phyloP scores from a whole-genome alignment of 2,888 invertebrate species.

The Myathropa florea region DNA sequence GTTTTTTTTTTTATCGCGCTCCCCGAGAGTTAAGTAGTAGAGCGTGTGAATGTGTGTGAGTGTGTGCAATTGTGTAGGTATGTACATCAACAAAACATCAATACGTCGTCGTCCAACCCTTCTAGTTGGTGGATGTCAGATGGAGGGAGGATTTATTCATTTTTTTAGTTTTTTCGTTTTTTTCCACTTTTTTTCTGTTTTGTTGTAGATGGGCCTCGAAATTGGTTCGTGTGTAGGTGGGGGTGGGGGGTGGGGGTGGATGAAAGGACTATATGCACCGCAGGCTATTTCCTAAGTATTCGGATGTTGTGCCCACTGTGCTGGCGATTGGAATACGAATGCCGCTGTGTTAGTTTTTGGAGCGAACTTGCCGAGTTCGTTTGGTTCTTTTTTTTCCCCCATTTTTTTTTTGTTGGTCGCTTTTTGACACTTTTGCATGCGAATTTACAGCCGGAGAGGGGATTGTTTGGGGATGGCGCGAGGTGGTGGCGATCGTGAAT shows the following conservation, averaged over 20 bases:
- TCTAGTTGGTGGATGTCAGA: conserved; percentile 45
- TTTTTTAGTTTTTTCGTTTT: not conserved
- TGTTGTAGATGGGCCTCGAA: conserved; percentile 30
- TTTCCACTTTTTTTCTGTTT: not conserved
- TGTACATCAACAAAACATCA: conserved; percentile 70
- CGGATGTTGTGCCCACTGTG: conserved; percentile 65
- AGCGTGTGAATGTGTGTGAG: not conserved
- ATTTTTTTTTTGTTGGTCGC: conserved; percentile 33
- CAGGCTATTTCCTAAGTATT: conserved; percentile 69
- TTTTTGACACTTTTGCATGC: conserved; percentile 70
- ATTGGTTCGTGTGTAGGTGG: conserved; percentile 1
- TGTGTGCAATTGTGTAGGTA: conserved; percentile 69
- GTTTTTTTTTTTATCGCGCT: conserved; percentile 17
- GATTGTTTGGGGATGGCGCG: not conserved
- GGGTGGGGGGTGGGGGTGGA: conserved; percentile 9
- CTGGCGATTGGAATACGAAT: conserved; percentile 64
- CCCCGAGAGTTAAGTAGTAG: conserved; percentile 56
- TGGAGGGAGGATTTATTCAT: not conserved
- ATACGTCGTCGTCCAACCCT: conserved; percentile 70
- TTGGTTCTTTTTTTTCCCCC: conserved; percentile 5
- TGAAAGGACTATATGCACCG: conserved; percentile 47
- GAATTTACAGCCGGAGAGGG: conserved; percentile 49
- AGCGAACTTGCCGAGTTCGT: not conserved
- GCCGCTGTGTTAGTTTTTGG: conserved; percentile 64
- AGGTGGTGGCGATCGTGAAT: conserved; percentile 24